Base-by-base conservation (phyloP, 2,113 vertebrate genomes). In the Psittacus erithacus region DNA sequence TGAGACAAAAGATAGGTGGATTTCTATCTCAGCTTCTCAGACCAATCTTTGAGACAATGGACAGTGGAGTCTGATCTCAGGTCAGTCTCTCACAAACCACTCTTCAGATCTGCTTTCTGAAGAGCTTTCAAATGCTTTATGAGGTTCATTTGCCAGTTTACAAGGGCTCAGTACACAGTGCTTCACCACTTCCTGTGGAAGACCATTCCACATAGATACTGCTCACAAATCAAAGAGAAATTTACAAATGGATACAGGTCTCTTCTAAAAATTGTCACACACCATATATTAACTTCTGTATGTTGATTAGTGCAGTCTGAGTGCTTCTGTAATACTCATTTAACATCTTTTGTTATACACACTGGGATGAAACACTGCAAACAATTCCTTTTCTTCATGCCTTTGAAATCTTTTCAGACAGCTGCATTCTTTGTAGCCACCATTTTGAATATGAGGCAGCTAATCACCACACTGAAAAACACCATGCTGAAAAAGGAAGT, bases 181-280 rank as follows among this genome's bases (percentile, higher is more conserved):
- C 39, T 95, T 92, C 44, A 80, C 79, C 90, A 94, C 85, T 93
- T 94, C 76, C 69, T 73, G 71, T 86, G 76, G 69, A 95, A 93
- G 64, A 83, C 60, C 80, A 33, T 23, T 88, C 59, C 68, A 78
- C 39, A 91, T 63, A 75, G 67, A 70, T 71, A 17, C 50, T 63
- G 70, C 16, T 92, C 82, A 74, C 53, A 93, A 93, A 81, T 31
- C 29, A 38, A 73, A 83, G 33, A 86, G 28, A 47, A 88, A 81
- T 86, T 86, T 88, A 17, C 91, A 94, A 92, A 68, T 91, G 43
- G 69, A 91, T 82, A 70, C 88, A 92, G 83, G 74, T 47, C 13
- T 88, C 38, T 88, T 74, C 50, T 76, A 44, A 71, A 74, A 74
- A 53, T 25, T 50, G 59, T 70, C 50, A 70, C 63, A 88, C 38